Conservation (phyloP, 2,888 invertebrate genomes). For the Macrosoma leucophasiata region DNA sequence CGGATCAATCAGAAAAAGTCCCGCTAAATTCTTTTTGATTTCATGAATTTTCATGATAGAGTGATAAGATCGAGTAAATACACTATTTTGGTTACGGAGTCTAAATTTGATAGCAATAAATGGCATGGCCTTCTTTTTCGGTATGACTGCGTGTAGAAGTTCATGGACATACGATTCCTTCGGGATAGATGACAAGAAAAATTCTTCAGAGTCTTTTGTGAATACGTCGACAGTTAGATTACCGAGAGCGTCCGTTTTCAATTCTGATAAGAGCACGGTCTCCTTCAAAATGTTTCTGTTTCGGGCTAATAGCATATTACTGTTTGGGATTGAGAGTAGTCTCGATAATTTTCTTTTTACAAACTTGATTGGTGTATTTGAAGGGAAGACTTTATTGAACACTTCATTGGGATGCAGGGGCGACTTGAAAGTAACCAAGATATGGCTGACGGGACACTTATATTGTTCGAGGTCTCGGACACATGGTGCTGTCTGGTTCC, state of each 20-base stretch:
- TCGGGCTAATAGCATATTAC: slow-evolving; percentile 55
- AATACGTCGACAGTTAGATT: slow-evolving; percentile 61
- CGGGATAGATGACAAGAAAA: slow-evolving; percentile 54
- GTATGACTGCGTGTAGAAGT: slow-evolving; percentile 50
- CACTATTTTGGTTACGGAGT: slow-evolving; percentile 51
- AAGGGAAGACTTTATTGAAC: slow-evolving; percentile 64
- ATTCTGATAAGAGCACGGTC: slow-evolving; percentile 46
- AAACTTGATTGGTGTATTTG: slow-evolving; percentile 55
- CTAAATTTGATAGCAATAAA: slow-evolving; percentile 66
- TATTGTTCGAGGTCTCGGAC: slow-evolving; percentile 47
- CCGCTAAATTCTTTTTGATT: slow-evolving; percentile 76
- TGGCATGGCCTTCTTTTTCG: slow-evolving; percentile 58
- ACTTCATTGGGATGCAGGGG: slow-evolving; percentile 53
- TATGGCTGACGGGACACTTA: slow-evolving; percentile 60
- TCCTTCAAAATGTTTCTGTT: slow-evolving; percentile 64
- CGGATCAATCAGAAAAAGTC: slow-evolving; percentile 72
- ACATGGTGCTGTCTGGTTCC: slow-evolving; percentile 55
- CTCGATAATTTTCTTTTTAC: slow-evolving; percentile 63
- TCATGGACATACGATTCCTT: slow-evolving; percentile 63
- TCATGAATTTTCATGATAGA: slow-evolving; percentile 71
- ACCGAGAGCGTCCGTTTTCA: slow-evolving; percentile 56
- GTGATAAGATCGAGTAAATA: slow-evolving; percentile 72
- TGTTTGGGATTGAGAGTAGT: slow-evolving; percentile 53
- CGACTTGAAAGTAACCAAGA: slow-evolving; percentile 56
- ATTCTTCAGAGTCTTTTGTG: slow-evolving; percentile 58